Conservation (phyloP, 2,113 vertebrate genomes). For the Phyllopteryx taeniolatus region DNA sequence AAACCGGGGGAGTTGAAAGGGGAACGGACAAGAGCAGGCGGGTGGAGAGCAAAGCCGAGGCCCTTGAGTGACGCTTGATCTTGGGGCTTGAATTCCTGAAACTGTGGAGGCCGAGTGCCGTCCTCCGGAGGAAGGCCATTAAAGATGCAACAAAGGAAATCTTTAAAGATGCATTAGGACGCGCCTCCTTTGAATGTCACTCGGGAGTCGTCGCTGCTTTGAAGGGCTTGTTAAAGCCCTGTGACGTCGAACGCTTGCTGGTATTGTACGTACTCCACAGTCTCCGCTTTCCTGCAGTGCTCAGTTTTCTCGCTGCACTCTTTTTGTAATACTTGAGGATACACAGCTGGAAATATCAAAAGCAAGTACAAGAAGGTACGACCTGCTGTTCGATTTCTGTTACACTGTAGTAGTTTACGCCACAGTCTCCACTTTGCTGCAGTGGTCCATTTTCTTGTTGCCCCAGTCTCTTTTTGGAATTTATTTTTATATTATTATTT, state of each 20-base stretch:
- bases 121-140: constrained; percentile 46
- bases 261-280: neutral
- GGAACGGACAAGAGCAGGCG: neutral
- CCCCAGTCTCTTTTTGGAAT: neutral
- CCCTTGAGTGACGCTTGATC: constrained; percentile 29
- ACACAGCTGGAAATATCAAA: no score
- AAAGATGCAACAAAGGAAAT: constrained; percentile 60
- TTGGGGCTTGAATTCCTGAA: constrained; percentile 45
- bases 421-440: neutral
- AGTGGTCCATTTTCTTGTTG: neutral
- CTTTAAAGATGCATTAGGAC: constrained; percentile 68
- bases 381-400: no score
- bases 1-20: constrained; percentile 34
- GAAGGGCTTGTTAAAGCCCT: constrained; percentile 30
- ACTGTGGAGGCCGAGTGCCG: constrained; percentile 37
- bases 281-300: neutral
- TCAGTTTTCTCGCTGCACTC: neutral
- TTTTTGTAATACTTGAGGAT: neutral
- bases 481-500: no score
- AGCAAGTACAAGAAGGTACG: no score
- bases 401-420: no score
- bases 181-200: constrained; percentile 15
- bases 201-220: constrained; percentile 26
- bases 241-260: constrained; percentile 20
- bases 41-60: constrained; percentile 31